Evolutionary conservation across 2,888 invertebrate genomes (phyloP).

Genomic region (Sphaerophoria taeniata): DNA sequence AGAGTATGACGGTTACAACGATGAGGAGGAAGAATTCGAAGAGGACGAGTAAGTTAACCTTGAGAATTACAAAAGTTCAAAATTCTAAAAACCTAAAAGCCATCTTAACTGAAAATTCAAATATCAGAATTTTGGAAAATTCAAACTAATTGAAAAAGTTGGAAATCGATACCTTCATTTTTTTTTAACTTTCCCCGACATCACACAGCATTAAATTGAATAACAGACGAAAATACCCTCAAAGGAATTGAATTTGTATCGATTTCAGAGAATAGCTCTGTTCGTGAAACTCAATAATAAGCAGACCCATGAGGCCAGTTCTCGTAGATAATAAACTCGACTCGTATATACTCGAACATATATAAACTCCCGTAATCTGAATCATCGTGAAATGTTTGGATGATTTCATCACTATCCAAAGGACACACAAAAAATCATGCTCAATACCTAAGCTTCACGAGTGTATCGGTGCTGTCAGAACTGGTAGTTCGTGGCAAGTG

Average conservation of each 20-base stretch:
- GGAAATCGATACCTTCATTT: not conserved
- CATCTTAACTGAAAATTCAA: too few species aligned
- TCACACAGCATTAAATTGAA: constrained; percentile 20
- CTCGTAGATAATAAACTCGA: constrained; percentile 42
- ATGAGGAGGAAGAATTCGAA: constrained; percentile 79
- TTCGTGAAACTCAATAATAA: constrained; percentile 36
- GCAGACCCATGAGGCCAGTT: constrained; percentile 42
- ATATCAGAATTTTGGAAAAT: not conserved
- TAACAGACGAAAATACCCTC: constrained; percentile 8
- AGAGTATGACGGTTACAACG: constrained; percentile 76
- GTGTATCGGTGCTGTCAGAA: too few species aligned
- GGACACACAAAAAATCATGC: not conserved
- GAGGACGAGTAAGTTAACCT: constrained; percentile 78
- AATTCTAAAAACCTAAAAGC: too few species aligned
- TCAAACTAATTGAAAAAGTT: not conserved
- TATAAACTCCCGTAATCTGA: too few species aligned
- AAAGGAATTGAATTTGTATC: constrained; percentile 10
- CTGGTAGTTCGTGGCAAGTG: too few species aligned
- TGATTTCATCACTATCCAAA: constrained; percentile 14
- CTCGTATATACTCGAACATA: too few species aligned
- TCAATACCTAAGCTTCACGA: too few species aligned
- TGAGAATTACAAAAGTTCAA: too few species aligned
- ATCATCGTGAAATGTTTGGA: constrained; percentile 27
- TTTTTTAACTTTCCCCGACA: too few species aligned
- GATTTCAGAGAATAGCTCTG: constrained; percentile 37